These are phyloP conservation scores for Mongoloraphidia duomilia DNA, from an alignment of 2,888 invertebrate genomes.

Conservation along the genomic window DNA sequence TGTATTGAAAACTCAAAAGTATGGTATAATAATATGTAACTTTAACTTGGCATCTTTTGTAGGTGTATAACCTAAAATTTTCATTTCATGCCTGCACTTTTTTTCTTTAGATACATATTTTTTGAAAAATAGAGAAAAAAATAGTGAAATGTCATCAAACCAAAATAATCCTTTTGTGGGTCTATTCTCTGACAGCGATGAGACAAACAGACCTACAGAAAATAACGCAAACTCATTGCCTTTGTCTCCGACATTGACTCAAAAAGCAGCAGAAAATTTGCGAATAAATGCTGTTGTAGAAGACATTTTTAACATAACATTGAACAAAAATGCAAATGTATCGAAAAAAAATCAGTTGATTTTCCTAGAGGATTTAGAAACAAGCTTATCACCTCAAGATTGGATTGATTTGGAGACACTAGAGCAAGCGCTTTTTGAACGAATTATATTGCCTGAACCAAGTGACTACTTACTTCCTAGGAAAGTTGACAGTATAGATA, in stretches of 20 bases:
- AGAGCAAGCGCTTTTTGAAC: slow-evolving; percentile 67
- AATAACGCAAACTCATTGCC: too few relatives aligned
- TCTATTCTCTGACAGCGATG: background rate
- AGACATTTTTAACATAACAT: slow-evolving; percentile 57
- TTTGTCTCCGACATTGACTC: background rate
- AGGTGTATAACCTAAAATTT: too few relatives aligned
- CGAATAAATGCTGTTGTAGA: slow-evolving; percentile 44
- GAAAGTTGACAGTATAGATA: slow-evolving; percentile 26
- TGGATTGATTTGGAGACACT: slow-evolving; percentile 49
- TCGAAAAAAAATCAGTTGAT: slow-evolving; percentile 36
- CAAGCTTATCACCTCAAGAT: slow-evolving; percentile 31
- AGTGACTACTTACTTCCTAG: slow-evolving; percentile 35
- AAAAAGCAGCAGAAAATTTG: slow-evolving; percentile 17
- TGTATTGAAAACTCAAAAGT: too few relatives aligned
- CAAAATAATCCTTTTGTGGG: background rate
- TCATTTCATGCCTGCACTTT: too few relatives aligned
- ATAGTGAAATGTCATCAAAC: too few relatives aligned
- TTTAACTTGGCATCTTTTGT: too few relatives aligned
- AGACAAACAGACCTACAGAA: too few relatives aligned
- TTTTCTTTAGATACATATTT: too few relatives aligned
- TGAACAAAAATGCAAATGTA: slow-evolving; percentile 35
- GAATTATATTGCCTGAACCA: slow-evolving; percentile 47
- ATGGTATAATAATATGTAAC: too few relatives aligned
- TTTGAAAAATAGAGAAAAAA: too few relatives aligned
- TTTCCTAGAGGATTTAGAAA: slow-evolving; percentile 48